Evolutionary conservation across 1,140 invertebrate genomes (phyloP).

Genomic region (Elysia chlorotica): DNA sequence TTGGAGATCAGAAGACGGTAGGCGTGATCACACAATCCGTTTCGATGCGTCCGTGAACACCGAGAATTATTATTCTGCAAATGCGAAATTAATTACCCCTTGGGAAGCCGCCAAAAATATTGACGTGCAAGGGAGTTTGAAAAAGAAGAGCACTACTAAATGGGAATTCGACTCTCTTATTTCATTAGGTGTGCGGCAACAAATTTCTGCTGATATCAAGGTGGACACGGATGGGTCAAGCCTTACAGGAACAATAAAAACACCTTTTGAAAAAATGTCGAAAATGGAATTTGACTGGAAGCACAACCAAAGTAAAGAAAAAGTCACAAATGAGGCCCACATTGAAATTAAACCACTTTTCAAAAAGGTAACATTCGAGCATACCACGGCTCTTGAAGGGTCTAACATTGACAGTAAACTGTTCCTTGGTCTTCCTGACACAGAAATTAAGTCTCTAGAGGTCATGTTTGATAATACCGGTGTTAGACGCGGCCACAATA

Average conservation of each 20-base stretch:
- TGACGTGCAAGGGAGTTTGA: neutral
- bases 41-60: slow-evolving; percentile 8
- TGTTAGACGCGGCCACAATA: neutral
- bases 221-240: slow-evolving; percentile 76
- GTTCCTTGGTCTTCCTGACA: slow-evolving; percentile 7
- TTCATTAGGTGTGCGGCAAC: neutral
- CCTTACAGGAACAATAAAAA: slow-evolving; percentile 67
- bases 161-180: neutral
- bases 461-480: neutral
- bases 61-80: too few relatives aligned
- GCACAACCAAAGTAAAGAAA: too few relatives aligned
- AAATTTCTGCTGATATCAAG: slow-evolving; percentile 56
- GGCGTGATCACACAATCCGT: neutral
- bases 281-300: neutral
- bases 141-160: neutral
- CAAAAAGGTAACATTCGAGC: neutral
- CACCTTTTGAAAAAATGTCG: slow-evolving; percentile 3
- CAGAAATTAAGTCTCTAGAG: slow-evolving; percentile 1
- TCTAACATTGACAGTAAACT: neutral
- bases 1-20: too few relatives aligned
- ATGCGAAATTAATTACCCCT: slow-evolving; percentile 7
- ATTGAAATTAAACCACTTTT: slow-evolving; percentile 17
- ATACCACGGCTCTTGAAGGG: neutral
- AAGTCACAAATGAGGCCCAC: neutral
- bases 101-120: neutral